Percentiles rank a stretch among this genome's conserved stretches.
Conservation (phyloP, 53 echinoderm and acorn worm genomes). For the Glandiceps talaboti region DNA sequence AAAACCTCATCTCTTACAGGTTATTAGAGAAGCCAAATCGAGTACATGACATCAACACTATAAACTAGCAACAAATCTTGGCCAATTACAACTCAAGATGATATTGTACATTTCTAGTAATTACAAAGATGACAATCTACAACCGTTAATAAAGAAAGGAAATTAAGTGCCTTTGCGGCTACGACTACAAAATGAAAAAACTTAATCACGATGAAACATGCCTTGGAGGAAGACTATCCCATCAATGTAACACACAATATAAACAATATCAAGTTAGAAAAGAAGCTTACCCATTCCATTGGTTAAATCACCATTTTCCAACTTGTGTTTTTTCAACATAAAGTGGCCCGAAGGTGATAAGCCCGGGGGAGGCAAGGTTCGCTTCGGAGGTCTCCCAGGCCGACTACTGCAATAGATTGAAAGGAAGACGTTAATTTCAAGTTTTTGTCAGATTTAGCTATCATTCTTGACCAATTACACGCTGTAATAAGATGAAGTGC, state of each 20-base stretch:
- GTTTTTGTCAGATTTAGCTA: neutral
- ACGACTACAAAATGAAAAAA: neutral
- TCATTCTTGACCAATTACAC: neutral
- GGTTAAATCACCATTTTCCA: constrained; percentile 74
- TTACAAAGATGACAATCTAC: neutral
- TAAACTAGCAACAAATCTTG: neutral
- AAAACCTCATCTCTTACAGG: neutral
- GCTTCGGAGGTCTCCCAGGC: constrained; percentile 92
- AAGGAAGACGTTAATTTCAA: neutral
- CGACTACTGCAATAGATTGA: constrained; percentile 58
- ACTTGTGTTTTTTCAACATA: constrained; percentile 79
- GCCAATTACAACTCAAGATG: neutral
- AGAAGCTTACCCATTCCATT: neutral
- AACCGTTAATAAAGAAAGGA: neutral
- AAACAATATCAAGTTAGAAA: neutral
- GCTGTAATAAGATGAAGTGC: neutral
- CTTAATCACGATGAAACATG: neutral
- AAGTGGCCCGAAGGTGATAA: constrained; percentile 70
- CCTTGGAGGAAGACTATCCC: neutral
- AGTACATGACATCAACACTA: neutral
- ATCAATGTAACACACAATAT: neutral
- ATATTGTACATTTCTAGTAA: neutral
- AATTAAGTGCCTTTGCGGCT: neutral
- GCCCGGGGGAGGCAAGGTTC: constrained; percentile 57
- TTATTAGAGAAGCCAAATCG: neutral